Evolutionary conservation across 2,113 vertebrate genomes (phyloP).

Genomic region (Oreocharis arfaki): DNA sequence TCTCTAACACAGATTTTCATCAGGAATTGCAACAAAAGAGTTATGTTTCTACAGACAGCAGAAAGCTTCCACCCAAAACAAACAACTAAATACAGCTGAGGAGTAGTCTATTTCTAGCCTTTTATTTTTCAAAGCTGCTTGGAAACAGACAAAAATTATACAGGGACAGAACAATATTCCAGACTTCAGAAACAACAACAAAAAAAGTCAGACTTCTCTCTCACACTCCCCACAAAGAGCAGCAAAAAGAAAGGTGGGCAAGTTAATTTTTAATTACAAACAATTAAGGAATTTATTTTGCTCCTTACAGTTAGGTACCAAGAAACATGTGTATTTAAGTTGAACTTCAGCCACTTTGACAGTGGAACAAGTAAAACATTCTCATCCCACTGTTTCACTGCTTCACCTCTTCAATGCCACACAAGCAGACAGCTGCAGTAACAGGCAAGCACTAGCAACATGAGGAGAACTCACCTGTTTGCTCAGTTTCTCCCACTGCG

Average conservation of each 20-base stretch:
- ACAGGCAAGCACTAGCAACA: neutral
- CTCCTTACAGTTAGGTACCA: neutral
- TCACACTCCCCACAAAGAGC: neutral
- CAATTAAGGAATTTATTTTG: neutral
- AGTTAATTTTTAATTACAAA: neutral
- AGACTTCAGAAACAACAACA: neutral
- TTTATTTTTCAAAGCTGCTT: neutral
- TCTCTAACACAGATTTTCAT: neutral
- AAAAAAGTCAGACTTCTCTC: neutral
- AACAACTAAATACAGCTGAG: neutral
- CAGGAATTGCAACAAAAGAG: neutral
- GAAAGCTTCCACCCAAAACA: neutral
- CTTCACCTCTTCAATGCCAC: neutral
- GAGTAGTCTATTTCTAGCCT: neutral
- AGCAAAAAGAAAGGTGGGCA: neutral
- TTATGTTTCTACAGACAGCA: neutral
- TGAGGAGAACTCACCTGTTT: slow-evolving; percentile 79
- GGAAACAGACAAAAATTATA: neutral
- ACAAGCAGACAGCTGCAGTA: neutral
- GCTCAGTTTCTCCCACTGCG: slow-evolving; percentile 81
- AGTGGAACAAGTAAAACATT: neutral
- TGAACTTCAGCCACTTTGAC: neutral
- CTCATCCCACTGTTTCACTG: neutral
- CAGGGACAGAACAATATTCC: neutral
- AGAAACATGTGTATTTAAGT: neutral